phyloP scores from a whole-genome alignment of 2,113 vertebrate species.

The Albula glossodonta region DNA sequence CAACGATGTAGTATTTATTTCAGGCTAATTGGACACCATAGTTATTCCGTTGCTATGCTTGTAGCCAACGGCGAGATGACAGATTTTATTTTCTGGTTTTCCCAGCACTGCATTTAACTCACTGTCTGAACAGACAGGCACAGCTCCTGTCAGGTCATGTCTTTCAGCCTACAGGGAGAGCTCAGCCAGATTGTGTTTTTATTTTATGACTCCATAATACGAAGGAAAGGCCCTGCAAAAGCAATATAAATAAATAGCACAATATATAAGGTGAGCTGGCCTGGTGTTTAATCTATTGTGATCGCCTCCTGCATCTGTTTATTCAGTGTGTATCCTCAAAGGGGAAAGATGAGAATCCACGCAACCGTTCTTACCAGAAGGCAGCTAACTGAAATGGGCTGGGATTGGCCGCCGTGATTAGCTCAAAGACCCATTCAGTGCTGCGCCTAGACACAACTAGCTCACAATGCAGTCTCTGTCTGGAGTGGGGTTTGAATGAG shows the following conservation, averaged over 20 bases:
- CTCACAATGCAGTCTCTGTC: background rate
- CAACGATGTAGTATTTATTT: constrained; percentile 4
- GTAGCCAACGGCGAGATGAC: background rate
- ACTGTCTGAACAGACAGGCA: background rate
- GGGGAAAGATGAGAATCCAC: background rate
- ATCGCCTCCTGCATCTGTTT: constrained; percentile 8
- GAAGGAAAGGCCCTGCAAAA: background rate
- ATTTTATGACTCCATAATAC: background rate
- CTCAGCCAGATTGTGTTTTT: constrained; percentile 5
- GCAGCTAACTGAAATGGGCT: background rate
- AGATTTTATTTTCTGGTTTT: constrained; percentile 1
- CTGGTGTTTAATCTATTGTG: background rate
- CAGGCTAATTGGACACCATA: constrained; percentile 9
- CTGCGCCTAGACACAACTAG: constrained; percentile 1
- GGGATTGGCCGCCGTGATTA: background rate
- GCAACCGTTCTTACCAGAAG: background rate
- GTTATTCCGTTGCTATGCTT: background rate
- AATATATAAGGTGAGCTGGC: constrained; percentile 1
- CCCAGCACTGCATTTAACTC: background rate
- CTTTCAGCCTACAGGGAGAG: constrained; percentile 11
- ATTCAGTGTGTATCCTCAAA: background rate
- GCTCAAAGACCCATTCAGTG: background rate
- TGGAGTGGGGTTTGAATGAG: background rate
- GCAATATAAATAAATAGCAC: background rate
- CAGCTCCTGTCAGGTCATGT: background rate